Evolutionary conservation across 2,113 vertebrate genomes (phyloP).

Genomic region (Ondatra zibethicus): DNA sequence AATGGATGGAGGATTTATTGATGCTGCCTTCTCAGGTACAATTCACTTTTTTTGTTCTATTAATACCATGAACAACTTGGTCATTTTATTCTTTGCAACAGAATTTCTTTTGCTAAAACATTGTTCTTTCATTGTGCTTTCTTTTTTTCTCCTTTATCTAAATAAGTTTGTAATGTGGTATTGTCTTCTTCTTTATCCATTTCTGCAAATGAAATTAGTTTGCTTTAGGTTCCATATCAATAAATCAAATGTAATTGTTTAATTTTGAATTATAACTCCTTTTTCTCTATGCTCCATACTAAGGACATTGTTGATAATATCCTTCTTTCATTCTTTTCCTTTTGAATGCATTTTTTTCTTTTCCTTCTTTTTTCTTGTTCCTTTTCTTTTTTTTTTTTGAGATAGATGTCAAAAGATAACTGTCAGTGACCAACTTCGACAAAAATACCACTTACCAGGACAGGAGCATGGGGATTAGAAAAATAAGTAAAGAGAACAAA

Average conservation of each 20-base stretch:
- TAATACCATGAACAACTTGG: not conserved
- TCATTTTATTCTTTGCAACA: not conserved
- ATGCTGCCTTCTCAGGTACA: not conserved
- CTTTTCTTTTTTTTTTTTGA: not conserved
- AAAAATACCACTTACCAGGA: too few relatives aligned
- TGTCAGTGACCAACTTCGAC: too few relatives aligned
- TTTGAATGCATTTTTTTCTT: not conserved
- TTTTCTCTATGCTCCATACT: not conserved
- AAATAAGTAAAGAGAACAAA: too few relatives aligned
- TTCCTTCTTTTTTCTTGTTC: not conserved
- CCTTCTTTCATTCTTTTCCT: not conserved
- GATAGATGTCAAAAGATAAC: slow-evolving; percentile 13
- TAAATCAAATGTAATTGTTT: slow-evolving; percentile 45
- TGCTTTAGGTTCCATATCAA: slow-evolving; percentile 22
- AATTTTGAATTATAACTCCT: slow-evolving; percentile 30
- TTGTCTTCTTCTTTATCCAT: slow-evolving; percentile 20
- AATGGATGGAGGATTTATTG: not conserved
- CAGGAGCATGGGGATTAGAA: too few relatives aligned
- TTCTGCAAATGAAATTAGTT: slow-evolving; percentile 58
- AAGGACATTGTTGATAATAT: not conserved
- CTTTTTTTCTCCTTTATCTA: not conserved
- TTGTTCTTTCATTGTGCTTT: slow-evolving; percentile 23
- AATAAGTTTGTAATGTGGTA: not conserved
- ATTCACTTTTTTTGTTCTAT: slow-evolving; percentile 1
- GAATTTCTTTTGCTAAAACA: slow-evolving; percentile 49